Conservation (phyloP, 2,113 vertebrate species). For the Poeciliopsis retropinna region DNA sequence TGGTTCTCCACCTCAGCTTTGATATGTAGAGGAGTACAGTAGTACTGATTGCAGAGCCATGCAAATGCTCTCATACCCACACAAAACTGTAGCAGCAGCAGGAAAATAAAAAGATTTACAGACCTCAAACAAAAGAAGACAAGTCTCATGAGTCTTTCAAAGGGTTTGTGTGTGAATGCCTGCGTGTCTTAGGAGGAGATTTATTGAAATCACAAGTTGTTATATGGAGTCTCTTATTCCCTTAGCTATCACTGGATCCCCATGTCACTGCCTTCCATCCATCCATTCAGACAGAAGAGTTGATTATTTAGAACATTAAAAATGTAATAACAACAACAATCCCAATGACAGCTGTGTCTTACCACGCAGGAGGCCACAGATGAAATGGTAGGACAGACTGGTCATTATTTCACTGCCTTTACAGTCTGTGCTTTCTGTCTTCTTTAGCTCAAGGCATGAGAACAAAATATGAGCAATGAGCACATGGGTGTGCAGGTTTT, state of each 20-base stretch:
- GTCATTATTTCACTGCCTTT: conserved; percentile 22
- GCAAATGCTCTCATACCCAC: conserved; percentile 14
- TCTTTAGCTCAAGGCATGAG: conserved; percentile 14
- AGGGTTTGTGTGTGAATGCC: conserved; percentile 32
- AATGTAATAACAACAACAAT: conserved; percentile 25
- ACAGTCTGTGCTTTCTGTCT: background rate
- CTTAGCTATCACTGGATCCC: conserved; percentile 42
- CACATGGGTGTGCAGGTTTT: background rate
- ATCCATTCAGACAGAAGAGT: conserved; percentile 29
- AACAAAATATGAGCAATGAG: conserved; percentile 8
- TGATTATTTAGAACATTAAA: conserved; percentile 17
- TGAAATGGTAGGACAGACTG: conserved; percentile 28
- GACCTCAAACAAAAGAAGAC: conserved; percentile 39
- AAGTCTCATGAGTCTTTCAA: conserved; percentile 60
- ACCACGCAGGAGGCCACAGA: conserved; percentile 22
- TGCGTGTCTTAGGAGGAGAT: conserved; percentile 6
- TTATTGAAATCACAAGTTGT: conserved; percentile 40
- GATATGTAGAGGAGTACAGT: conserved; percentile 55
- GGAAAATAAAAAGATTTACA: conserved; percentile 46
- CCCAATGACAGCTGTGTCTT: conserved; percentile 13
- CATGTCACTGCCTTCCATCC: conserved; percentile 41
- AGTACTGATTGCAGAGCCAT: conserved; percentile 46
- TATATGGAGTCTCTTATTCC: conserved; percentile 13
- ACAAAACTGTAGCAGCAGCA: conserved; percentile 5
- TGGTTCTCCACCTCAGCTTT: conserved; percentile 47